These are phyloP conservation scores for Argyra leucocephala DNA, from an alignment of 2,888 invertebrate species.

Conservation along the genomic window DNA sequence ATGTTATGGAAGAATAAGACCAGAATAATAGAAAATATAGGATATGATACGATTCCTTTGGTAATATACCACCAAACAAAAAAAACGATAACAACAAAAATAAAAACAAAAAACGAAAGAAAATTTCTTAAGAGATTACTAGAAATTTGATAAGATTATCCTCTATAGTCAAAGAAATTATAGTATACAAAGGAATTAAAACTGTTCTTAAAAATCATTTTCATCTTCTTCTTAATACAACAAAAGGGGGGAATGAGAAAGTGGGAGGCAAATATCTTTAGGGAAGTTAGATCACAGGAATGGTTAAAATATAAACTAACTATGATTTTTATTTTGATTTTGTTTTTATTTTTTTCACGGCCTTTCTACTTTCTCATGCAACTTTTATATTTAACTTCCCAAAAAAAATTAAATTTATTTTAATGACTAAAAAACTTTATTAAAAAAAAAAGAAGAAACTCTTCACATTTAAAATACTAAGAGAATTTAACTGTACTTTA, in stretches of 20 bases:
- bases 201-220: background rate
- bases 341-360: background rate
- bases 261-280: too few relatives aligned
- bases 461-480: background rate
- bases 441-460: too few relatives aligned
- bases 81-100: background rate
- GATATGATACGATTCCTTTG: too few relatives aligned
- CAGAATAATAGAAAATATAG: too few relatives aligned
- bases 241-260: too few relatives aligned
- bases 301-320: background rate
- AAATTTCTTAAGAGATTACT: background rate
- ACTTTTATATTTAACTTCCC: background rate
- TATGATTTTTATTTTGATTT: background rate
- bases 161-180: background rate
- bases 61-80: too few relatives aligned
- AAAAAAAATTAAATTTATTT: background rate
- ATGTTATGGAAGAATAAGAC: too few relatives aligned
- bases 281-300: too few relatives aligned
- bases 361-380: background rate
- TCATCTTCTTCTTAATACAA: background rate
- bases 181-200: background rate
- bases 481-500: too few relatives aligned
- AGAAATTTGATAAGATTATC: conserved; percentile 3
- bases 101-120: background rate
- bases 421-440: background rate